A percentile compares a stretch with the other conserved stretches of the same genome.
phyloP scores from a whole-genome alignment of 35 echinoderm and acorn worm genomes.

The Holothuria glaberrima region DNA sequence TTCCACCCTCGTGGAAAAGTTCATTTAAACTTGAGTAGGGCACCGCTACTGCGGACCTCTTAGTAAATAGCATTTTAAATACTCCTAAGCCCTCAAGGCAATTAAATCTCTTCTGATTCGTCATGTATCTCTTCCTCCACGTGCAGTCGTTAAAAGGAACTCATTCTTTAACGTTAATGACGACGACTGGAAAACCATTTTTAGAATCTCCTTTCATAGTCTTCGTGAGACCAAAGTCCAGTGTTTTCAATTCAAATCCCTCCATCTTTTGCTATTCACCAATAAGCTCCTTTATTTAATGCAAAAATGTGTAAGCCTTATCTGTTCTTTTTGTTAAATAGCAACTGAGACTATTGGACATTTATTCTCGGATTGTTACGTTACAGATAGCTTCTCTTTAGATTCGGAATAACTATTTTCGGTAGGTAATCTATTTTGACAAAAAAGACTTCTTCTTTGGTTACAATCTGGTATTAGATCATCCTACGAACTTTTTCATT shows the following conservation, averaged over 20 bases:
- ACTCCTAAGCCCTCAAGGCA: not conserved
- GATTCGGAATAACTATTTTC: too few species aligned
- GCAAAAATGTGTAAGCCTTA: not conserved
- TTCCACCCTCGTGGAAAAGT: not conserved
- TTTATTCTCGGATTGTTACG: too few species aligned
- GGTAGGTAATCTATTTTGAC: not conserved
- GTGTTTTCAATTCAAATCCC: too few species aligned
- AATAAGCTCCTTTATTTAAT: constrained; percentile 12
- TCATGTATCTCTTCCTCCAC: not conserved
- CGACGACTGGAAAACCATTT: not conserved
- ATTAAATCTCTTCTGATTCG: not conserved
- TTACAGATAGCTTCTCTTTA: not conserved
- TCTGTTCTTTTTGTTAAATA: too few species aligned
- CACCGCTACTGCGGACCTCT: not conserved
- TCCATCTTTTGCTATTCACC: not conserved
- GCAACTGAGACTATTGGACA: too few species aligned
- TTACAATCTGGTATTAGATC: too few species aligned
- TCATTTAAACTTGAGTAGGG: not conserved
- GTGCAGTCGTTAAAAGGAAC: constrained; percentile 9
- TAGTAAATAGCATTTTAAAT: constrained; percentile 1
- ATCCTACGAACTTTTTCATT: too few species aligned
- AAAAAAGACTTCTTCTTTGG: too few species aligned
- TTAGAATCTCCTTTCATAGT: too few species aligned
- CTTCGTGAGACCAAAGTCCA: too few species aligned
- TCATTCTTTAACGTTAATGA: not conserved